Base-by-base conservation (phyloP, 2,888 invertebrate species). In the Clunio marinus region DNA sequence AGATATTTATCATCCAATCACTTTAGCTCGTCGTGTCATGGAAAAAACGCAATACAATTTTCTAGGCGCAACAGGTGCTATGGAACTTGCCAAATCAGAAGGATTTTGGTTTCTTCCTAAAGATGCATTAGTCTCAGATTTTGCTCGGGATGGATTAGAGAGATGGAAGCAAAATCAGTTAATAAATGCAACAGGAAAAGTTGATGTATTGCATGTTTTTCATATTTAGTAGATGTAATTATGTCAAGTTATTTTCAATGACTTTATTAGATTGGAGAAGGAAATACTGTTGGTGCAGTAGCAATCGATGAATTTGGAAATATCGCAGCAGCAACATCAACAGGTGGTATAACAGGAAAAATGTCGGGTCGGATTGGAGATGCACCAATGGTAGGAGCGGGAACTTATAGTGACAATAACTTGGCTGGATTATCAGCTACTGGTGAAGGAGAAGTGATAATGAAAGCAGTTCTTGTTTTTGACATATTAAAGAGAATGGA, bases 311-410 rank as follows among this genome's bases (percentile, higher is more conserved):
- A 75, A 0, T 73, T 80, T n/a, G 92, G 93, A 0, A 85, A 86
- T 72, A 80, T 92, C 62, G 90, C 89, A 0, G 89, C 85, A 1
- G 93, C 88, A 0, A 93, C 92, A 0, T 92, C 92, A 1, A 93
- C 93, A 0, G 93, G 93, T 2, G 93, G 93, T 1, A 88, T 89
- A 72, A 89, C 86, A 41, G 91, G 89, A 0, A 91, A 91, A 78
- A 84, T 86, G 74, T 84, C 86, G 0, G 91, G 91, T 0, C 82
- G 91, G 55, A 87, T 90, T 71, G 91, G 91, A 1, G 91, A 91
- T 73, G 87, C 89, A 0, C 88, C 89, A 0, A 79, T 85, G 71
- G 81, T 86, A 71, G 90, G 90, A 1, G 84, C 86, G 72, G 90
- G 91, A 10, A 88, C 88, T 2, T 90, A 89, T 74, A 88, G 88